Percentiles rank a stretch among this genome's conserved stretches.
Conservation (phyloP, 2,888 invertebrate genomes). For the Pollenia angustigena region DNA sequence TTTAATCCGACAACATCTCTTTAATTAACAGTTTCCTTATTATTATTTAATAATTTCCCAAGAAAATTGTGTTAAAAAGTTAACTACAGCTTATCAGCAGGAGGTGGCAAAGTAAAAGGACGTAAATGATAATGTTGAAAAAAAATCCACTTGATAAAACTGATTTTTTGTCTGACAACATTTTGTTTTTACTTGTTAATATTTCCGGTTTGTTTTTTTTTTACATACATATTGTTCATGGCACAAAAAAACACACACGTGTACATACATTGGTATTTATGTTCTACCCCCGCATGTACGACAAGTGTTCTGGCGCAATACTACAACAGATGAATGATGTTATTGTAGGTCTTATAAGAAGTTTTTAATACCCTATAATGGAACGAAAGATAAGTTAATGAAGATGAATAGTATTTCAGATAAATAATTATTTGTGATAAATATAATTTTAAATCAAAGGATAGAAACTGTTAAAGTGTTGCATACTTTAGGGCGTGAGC, state of each 20-base stretch:
- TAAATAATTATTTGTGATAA: neutral
- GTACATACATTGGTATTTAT: slow-evolving; percentile 14
- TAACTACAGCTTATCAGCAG: slow-evolving; percentile 50
- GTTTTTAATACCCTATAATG: slow-evolving; percentile 30
- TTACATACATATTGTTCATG: slow-evolving; percentile 4
- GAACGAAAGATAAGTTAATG: neutral
- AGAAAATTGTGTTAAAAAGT: slow-evolving; percentile 41
- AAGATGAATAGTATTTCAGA: neutral
- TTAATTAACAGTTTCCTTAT: slow-evolving; percentile 69
- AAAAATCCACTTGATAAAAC: slow-evolving; percentile 55
- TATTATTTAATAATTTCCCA: slow-evolving; percentile 60
- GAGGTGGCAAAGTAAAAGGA: slow-evolving; percentile 21
- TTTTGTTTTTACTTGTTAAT: slow-evolving; percentile 72
- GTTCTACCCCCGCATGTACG: neutral
- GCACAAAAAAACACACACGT: neutral
- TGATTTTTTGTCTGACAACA: slow-evolving; percentile 69
- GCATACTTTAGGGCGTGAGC: neutral
- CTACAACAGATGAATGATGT: slow-evolving; percentile 3
- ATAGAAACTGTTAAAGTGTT: neutral
- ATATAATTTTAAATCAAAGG: neutral
- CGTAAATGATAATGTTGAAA: slow-evolving; percentile 35
- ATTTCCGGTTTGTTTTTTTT: slow-evolving; percentile 63
- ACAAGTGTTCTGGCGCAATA: slow-evolving; percentile 38
- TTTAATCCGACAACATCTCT: slow-evolving; percentile 38
- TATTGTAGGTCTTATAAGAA: slow-evolving; percentile 7